Evolutionary conservation across 2,113 vertebrate species (phyloP).

Genomic region (Limnothrissa miodon): DNA sequence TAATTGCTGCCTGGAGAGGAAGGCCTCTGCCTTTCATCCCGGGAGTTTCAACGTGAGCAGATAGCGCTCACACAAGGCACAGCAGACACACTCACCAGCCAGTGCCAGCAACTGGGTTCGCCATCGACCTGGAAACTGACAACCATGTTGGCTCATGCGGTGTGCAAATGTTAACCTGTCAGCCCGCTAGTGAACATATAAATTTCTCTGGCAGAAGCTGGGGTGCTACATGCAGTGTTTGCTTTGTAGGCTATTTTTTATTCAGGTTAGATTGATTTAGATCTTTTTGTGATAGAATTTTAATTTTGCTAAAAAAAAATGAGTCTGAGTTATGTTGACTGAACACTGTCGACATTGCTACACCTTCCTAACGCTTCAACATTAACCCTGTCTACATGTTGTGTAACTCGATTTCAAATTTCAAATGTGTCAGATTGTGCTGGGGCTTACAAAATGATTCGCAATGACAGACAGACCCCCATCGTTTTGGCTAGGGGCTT

Average conservation of each 20-base stretch:
- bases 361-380: too few relatives aligned
- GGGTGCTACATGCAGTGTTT: neutral
- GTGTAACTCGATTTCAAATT: neutral
- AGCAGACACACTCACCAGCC: neutral
- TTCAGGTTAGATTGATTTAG: neutral
- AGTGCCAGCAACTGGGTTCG: neutral
- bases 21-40: conserved; percentile 44
- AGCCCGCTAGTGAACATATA: neutral
- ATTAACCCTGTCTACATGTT: neutral
- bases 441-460: neutral
- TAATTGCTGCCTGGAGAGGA: conserved; percentile 43
- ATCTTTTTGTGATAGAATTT: neutral
- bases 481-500: neutral
- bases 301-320: neutral
- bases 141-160: neutral
- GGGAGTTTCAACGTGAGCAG: conserved; percentile 38
- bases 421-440: too few relatives aligned
- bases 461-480: neutral
- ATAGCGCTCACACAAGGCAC: conserved; percentile 33
- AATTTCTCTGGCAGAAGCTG: neutral
- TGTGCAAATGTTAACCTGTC: neutral
- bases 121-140: neutral
- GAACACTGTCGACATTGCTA: neutral
- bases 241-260: neutral
- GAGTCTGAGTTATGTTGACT: neutral